Percentiles rank a stretch among this genome's conserved stretches.
Evolutionary conservation across 2,797 vertebrate species (phyloP).

Genomic region (Falco naumanni): DNA sequence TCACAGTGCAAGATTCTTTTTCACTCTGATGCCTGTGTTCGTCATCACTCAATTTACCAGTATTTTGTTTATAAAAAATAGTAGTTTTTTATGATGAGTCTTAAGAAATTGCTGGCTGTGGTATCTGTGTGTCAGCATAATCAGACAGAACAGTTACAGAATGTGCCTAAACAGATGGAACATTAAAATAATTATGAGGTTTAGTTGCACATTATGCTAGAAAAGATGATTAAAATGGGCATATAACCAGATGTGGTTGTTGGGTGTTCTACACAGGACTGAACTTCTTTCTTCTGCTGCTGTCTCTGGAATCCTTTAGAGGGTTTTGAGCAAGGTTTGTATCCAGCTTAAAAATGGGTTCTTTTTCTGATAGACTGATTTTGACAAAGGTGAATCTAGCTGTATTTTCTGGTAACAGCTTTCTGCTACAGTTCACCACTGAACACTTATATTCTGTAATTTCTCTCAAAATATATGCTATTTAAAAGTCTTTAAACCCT

Average conservation of each 20-base stretch:
- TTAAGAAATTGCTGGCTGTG: background rate
- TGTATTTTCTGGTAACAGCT: background rate
- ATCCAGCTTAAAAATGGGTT: background rate
- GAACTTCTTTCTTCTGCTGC: background rate
- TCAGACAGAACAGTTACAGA: background rate
- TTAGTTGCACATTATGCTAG: background rate
- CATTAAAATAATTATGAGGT: background rate
- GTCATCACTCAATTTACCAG: background rate
- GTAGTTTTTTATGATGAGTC: background rate
- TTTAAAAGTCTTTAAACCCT: background rate
- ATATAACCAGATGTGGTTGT: background rate
- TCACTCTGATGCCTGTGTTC: background rate
- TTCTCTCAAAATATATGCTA: background rate
- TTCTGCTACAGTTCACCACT: background rate
- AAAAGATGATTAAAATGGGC: background rate
- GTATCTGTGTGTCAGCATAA: background rate
- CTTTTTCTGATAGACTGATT: background rate
- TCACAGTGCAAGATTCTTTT: background rate
- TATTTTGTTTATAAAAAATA: background rate
- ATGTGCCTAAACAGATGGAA: constrained; percentile 16
- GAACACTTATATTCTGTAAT: background rate
- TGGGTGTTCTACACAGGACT: background rate
- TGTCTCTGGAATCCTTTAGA: background rate
- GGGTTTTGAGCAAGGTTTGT: background rate
- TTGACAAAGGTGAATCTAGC: background rate